These are phyloP conservation scores for Hydrochoerus hydrochaeris DNA, from an alignment of 2,113 vertebrate genomes.

Conservation along the genomic window DNA sequence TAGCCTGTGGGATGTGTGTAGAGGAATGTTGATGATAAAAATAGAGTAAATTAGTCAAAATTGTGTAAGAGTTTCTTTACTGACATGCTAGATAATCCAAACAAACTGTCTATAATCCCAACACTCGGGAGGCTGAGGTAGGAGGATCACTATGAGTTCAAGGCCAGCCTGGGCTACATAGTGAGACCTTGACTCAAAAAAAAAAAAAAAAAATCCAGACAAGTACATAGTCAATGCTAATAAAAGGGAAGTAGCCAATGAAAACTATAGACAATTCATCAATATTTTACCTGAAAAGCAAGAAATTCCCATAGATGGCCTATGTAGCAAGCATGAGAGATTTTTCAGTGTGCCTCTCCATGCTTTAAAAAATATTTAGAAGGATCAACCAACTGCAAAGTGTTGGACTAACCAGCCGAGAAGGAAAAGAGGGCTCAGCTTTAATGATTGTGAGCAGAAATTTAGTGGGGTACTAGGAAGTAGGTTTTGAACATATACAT, in stretches of 20 bases:
- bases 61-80: not conserved
- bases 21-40: not conserved
- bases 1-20: not conserved
- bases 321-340: not conserved
- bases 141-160: not conserved
- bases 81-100: not conserved
- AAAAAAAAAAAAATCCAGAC: not conserved
- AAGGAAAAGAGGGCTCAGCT: not conserved
- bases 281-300: not conserved
- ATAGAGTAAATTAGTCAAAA: not conserved
- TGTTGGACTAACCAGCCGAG: not conserved
- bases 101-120: not conserved
- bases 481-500: not conserved
- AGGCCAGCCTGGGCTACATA: not conserved
- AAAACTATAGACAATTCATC: not conserved
- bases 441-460: not conserved
- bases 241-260: not conserved
- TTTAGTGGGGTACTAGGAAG: not conserved
- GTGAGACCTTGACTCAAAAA: not conserved
- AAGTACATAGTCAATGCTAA: not conserved
- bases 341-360: not conserved
- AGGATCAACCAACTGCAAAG: not conserved
- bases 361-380: not conserved
- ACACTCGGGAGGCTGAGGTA: not conserved
- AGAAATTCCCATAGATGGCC: not conserved